Base-by-base conservation (phyloP, 2,797 vertebrate genomes). In the Liasis olivaceus region DNA sequence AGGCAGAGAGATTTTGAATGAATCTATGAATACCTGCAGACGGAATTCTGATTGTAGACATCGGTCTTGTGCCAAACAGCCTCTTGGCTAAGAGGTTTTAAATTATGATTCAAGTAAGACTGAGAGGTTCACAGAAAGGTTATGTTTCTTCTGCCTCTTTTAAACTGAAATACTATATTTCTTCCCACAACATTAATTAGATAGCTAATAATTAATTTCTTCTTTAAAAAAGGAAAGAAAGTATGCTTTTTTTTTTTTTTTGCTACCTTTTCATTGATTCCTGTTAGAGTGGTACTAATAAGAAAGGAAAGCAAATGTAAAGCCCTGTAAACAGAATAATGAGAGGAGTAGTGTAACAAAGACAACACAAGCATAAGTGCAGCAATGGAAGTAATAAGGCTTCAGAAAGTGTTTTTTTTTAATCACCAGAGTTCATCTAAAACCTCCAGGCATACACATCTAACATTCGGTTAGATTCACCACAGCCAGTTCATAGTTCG, bases 11-110 rank as follows among this genome's bases (percentile, higher is more conserved):
- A 97, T 97, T 96, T 95, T 95, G 96, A 47, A 47, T 81, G 72
- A 81, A 81, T 96, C 96, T 94, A 95, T 95, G 97, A 96, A 97
- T 96, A 94, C 95, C 96, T 97, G 89, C 92, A 97, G 95, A 98
- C 97, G 97, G 97, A 98, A 97, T 98, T 97, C 97, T 97, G 97
- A 98, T 97, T 98, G 97, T 97, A 96, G 95, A 95, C 92, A 96
- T 95, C 96, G 94, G 47, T 91, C 89, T 95, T 94, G 95, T 95
- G 96, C 95, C 96, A 96, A 94, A 96, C 96, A 94, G 51, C 92
- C 96, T 96, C 95, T 96, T 95, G 58, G 72, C 94, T 91, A 96
- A 92, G 94, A 95, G 95, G 91, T 92, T 95, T 95, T 90, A 94
- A 96, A 97, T 97, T 97, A 97, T 96, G 95, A 94, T 94, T 91